These are phyloP conservation scores for Chrysaora quinquecirrha DNA, from an alignment of 30 jellyfish, hydroid and myxozoan genomes.

Conservation along the genomic window DNA sequence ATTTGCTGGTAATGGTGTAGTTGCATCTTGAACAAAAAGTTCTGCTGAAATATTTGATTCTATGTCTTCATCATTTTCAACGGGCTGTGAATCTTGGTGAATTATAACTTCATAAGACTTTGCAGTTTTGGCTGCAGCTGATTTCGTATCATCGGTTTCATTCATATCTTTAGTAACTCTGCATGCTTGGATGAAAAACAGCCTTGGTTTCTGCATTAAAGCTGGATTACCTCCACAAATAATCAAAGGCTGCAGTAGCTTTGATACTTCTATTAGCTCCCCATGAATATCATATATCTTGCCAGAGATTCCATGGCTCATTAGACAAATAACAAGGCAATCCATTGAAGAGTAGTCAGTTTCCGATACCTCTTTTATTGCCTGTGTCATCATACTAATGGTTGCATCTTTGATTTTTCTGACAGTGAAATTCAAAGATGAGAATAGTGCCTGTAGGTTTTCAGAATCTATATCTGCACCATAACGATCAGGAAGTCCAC, in stretches of 20 bases:
- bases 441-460: conserved; percentile 56
- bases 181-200: conserved; percentile 92
- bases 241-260: conserved; percentile 57
- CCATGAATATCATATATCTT: conserved; percentile 79
- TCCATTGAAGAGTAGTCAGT: conserved; percentile 44
- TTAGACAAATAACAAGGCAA: conserved; percentile 69
- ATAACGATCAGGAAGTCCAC: conserved; percentile 57
- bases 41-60: background rate
- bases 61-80: background rate
- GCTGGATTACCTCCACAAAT: conserved; percentile 35
- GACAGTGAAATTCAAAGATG: conserved; percentile 55
- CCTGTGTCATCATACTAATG: conserved; percentile 49
- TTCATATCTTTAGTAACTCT: conserved; percentile 30
- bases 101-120: conserved; percentile 34
- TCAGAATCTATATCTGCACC: conserved; percentile 80
- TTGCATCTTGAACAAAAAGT: conserved; percentile 46
- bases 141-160: conserved; percentile 2
- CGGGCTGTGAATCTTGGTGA: background rate
- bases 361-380: conserved; percentile 36
- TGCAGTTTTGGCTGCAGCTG: background rate
- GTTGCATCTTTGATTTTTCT: conserved; percentile 66
- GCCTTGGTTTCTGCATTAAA: conserved; percentile 64
- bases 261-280: conserved; percentile 66
- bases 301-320: conserved; percentile 86
- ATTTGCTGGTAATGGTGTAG: conserved; percentile 64